These are phyloP conservation scores for Smithornis capensis DNA, from an alignment of 2,113 vertebrate species.

Conservation along the genomic window DNA sequence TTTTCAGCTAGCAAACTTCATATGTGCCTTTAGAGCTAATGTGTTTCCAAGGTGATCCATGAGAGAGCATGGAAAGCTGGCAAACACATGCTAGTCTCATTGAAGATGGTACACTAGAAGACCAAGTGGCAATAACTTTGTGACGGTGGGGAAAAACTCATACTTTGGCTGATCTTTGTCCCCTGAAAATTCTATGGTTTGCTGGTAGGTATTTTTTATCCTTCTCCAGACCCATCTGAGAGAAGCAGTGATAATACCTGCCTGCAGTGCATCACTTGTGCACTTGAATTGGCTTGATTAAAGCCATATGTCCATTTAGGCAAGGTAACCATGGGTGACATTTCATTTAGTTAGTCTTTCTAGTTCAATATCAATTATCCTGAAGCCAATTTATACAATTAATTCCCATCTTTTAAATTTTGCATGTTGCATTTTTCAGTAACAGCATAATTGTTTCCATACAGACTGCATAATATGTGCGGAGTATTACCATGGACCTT, in stretches of 20 bases:
- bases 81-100: neutral
- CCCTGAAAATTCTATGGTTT: neutral
- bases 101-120: neutral
- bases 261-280: neutral
- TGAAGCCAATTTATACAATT: neutral
- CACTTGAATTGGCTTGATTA: too few species aligned
- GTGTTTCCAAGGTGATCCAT: fast-evolving
- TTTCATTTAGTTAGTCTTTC: neutral
- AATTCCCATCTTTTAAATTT: neutral
- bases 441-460: neutral
- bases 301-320: fast-evolving
- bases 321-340: fast-evolving
- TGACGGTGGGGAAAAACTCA: fast-evolving
- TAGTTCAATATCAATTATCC: neutral
- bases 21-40: neutral
- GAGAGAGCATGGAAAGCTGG: neutral
- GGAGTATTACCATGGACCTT: neutral
- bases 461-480: neutral
- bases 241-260: fast-evolving
- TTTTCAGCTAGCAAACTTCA: neutral
- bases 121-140: neutral
- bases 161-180: neutral
- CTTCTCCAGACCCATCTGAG: neutral
- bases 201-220: neutral
- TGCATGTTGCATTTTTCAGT: neutral